Conservation (phyloP, 64 coral and sea anemone species). For the Catalaphyllia jardinei region DNA sequence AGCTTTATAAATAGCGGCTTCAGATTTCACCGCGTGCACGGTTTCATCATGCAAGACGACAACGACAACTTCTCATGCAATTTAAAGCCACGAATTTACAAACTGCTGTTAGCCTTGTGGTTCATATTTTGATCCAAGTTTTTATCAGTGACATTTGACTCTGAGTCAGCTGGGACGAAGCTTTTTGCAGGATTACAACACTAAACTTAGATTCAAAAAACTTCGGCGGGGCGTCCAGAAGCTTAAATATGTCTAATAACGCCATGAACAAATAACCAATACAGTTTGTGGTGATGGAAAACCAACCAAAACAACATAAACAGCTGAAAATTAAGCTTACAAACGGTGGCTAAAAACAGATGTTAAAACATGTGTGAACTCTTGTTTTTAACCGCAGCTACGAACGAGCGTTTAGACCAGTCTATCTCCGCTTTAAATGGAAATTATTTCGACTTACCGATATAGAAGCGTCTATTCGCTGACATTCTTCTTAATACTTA, state of each 20-base stretch:
- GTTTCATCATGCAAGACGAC: too few species aligned
- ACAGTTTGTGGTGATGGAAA: not conserved
- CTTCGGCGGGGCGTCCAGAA: not conserved
- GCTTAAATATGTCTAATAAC: not conserved
- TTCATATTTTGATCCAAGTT: not conserved
- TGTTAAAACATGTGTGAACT: not conserved
- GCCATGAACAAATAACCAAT: not conserved
- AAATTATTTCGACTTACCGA: not conserved
- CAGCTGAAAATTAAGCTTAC: not conserved
- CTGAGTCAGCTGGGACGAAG: not conserved
- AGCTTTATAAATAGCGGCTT: too few species aligned
- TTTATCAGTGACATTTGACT: not conserved
- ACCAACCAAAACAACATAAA: not conserved
- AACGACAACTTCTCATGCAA: too few species aligned
- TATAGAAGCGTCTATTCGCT: constrained; percentile 32
- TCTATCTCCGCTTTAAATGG: not conserved
- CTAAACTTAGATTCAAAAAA: too few species aligned
- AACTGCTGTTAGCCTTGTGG: not conserved
- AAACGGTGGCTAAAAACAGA: not conserved
- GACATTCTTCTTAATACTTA: not conserved
- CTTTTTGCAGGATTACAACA: too few species aligned
- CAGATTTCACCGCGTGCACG: too few species aligned
- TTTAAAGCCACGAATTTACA: too few species aligned
- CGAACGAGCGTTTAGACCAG: not conserved
- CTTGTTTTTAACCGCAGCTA: not conserved